These are phyloP conservation scores for Sarcophaga subvicina DNA, from an alignment of 2,888 invertebrate species.

Conservation along the genomic window DNA sequence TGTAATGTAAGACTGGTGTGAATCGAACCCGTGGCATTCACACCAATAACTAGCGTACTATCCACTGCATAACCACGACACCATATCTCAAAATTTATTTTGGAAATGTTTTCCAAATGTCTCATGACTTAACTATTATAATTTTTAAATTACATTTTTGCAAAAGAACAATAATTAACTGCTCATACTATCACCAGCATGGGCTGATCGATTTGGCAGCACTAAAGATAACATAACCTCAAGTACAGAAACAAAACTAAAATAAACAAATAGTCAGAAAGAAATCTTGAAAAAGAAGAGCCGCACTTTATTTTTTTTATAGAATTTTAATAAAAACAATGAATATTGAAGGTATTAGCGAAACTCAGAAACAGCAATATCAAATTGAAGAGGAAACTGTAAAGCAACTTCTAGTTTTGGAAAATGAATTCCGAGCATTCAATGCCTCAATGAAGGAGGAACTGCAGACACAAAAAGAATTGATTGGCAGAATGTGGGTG, in stretches of 20 bases:
- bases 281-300: no score
- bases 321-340: neutral
- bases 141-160: neutral
- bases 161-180: neutral
- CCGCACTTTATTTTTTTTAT: neutral
- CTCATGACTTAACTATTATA: neutral
- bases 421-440: conserved; percentile 71
- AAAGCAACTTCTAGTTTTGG: conserved; percentile 72
- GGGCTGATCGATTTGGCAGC: no score
- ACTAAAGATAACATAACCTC: no score
- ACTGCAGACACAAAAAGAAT: conserved; percentile 72
- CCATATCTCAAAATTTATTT: no score
- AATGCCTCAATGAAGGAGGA: conserved; percentile 72
- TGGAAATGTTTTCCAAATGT: no score
- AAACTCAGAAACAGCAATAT: conserved; percentile 37
- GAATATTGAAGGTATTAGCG: neutral
- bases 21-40: no score
- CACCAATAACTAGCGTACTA: no score
- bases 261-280: neutral
- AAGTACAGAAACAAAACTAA: no score
- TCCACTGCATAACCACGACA: no score
- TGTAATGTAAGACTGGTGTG: no score
- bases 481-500: conserved; percentile 76
- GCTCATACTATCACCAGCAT: no score
- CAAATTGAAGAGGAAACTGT: conserved; percentile 73